Base-by-base conservation (phyloP, 2,113 vertebrate genomes). In the Hydropotes inermis region DNA sequence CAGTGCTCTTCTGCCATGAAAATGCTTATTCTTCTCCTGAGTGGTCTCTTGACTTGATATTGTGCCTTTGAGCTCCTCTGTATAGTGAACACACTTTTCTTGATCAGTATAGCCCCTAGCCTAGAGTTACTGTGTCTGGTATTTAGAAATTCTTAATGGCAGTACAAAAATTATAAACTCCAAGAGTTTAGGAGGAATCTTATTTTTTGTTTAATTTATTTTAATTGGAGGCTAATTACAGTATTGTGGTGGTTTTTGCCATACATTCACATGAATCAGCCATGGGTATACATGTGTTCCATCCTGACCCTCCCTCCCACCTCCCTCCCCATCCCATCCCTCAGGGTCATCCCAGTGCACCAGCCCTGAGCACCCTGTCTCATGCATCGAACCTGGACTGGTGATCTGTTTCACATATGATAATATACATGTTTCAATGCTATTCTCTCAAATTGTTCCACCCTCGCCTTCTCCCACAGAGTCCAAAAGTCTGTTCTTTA, bases 121-220 rank as follows among this genome's bases (percentile, higher is more conserved):
- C 57, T 87, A 21, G 23, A 1, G 13, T 83, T 47, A 60, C 39
- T 50, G 21, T 2, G 0, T 61, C n/a, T 30, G 33, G 21, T 93
- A 28, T 85, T 91, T 43, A 92, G 57, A 64, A 76, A 57, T 87
- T 96, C 79, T 84, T 74, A 84, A 67, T 39, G 23, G 43, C 6
- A 57, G 6, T 50, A 8, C 47, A 52, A 7, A 89, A 58, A 45
- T 54, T 61, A 25, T 84, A 19, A 84, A 60, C 13, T 92, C 60
- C 82, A 25, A 43, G 52, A 36, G 7, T 45, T 1, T 47, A 45
- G 28, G 57, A 87, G 25, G 21, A 87, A 33, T 91, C 13, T 25
- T 28, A 33, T 93, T 90, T 43, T 36, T 67, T 67, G 64, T 67
- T 67, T 64, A 8, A 64, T 17, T 64, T 64, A 28, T 60, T 60